Conservation (phyloP, 2,888 invertebrate genomes). For the Spialia ferax region DNA sequence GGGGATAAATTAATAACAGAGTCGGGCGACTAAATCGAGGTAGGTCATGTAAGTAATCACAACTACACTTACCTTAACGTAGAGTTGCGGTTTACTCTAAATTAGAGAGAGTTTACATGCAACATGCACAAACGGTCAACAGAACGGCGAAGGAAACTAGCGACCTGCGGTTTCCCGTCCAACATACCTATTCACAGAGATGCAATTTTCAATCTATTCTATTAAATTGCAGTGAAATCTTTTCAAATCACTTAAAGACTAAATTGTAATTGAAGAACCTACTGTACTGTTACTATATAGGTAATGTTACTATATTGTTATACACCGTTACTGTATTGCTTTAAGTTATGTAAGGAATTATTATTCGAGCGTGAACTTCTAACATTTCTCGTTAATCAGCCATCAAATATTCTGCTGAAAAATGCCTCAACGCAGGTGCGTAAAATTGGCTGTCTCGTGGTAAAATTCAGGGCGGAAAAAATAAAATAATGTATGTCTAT, state of each 20-base stretch:
- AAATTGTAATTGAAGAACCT: conserved; percentile 41
- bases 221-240: conserved; percentile 71
- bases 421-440: conserved; percentile 1
- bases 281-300: no score
- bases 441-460: conserved; percentile 7
- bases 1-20: neutral
- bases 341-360: no score
- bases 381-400: conserved; percentile 13
- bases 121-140: conserved; percentile 16
- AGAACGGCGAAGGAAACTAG: conserved; percentile 27
- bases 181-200: conserved; percentile 57
- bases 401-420: conserved; percentile 29
- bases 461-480: neutral
- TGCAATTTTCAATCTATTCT: conserved; percentile 78
- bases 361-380: conserved; percentile 46
- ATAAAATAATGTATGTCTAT: neutral
- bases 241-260: conserved; percentile 22
- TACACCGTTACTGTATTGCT: no score
- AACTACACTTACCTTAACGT: neutral
- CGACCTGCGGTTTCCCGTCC: conserved; percentile 41
- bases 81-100: conserved; percentile 25
- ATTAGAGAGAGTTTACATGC: conserved; percentile 37
- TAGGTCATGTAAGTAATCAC: neutral
- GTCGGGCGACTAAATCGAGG: neutral
- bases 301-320: no score